Evolutionary conservation across 2,113 vertebrate species (phyloP).

Genomic region (Mixornis gularis): DNA sequence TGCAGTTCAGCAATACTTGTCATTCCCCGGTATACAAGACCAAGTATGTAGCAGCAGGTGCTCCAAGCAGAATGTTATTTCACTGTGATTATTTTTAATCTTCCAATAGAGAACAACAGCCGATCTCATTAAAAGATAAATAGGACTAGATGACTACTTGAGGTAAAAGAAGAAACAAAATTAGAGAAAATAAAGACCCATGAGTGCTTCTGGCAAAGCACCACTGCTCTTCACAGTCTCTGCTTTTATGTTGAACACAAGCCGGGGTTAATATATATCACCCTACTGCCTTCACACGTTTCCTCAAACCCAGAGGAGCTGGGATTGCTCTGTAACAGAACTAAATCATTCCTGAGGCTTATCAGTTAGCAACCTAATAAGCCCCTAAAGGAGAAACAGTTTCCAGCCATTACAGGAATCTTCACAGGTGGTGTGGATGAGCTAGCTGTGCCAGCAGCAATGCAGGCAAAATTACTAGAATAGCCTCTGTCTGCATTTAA

Average conservation of each 20-base stretch:
- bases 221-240: fast-evolving
- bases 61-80: not conserved
- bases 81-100: not conserved
- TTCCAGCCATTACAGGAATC: not conserved
- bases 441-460: not conserved
- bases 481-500: not conserved
- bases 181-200: not conserved
- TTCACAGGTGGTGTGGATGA: not conserved
- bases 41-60: not conserved
- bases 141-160: not conserved
- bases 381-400: not conserved
- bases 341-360: not conserved
- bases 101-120: not conserved
- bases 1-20: not conserved
- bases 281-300: not conserved
- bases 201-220: not conserved
- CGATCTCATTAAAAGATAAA: not conserved
- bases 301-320: not conserved
- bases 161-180: slow-evolving; percentile 6
- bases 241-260: not conserved
- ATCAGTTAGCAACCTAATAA: not conserved
- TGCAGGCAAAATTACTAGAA: not conserved
- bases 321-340: not conserved
- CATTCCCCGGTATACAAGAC: not conserved
- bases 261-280: fast-evolving